A percentile compares a stretch with the other conserved stretches of the same genome.
These are phyloP conservation scores for Chymomyza costata DNA, from an alignment of 1,140 invertebrate genomes.

Conservation along the genomic window DNA sequence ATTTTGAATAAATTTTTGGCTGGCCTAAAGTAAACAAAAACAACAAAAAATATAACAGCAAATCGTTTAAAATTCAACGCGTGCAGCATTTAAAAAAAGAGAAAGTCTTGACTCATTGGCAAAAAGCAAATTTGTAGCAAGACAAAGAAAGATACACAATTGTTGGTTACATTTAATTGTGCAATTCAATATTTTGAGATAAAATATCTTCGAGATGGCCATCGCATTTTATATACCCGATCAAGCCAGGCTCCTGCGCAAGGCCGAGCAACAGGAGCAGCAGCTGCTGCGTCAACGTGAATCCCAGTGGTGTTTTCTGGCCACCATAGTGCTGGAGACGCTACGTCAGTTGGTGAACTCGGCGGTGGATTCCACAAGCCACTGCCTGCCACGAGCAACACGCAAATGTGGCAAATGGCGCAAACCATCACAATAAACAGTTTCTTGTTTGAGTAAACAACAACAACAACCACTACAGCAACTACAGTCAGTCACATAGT, in stretches of 20 bases:
- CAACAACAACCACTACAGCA: constrained; percentile 15
- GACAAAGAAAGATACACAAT: constrained; percentile 6
- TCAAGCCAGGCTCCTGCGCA: constrained; percentile 53
- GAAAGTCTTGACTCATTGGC: constrained; percentile 62
- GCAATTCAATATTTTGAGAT: constrained; percentile 39
- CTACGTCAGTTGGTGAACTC: constrained; percentile 48
- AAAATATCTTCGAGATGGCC: constrained; percentile 46
- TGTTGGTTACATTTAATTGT: constrained; percentile 49
- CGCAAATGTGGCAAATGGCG: constrained; percentile 57
- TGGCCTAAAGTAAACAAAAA: constrained; percentile 16
- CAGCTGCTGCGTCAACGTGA: constrained; percentile 55
- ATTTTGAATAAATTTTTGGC: constrained; percentile 25
- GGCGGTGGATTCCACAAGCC: constrained; percentile 14
- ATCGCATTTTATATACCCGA: constrained; percentile 67
- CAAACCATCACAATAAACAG: constrained; percentile 52
- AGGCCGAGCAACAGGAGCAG: constrained; percentile 58
- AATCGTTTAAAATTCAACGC: constrained; percentile 57
- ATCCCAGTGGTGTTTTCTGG: constrained; percentile 54
- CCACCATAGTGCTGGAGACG: constrained; percentile 53
- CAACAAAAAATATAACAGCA: constrained; percentile 30
- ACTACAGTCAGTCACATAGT: constrained; percentile 29
- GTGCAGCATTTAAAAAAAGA: constrained; percentile 40
- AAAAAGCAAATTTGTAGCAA: constrained; percentile 6
- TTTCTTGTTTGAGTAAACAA: constrained; percentile 3
- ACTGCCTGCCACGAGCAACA: constrained; percentile 42